phyloP scores from a whole-genome alignment of 1,140 invertebrate species.

The Zaprionus tsacasi region DNA sequence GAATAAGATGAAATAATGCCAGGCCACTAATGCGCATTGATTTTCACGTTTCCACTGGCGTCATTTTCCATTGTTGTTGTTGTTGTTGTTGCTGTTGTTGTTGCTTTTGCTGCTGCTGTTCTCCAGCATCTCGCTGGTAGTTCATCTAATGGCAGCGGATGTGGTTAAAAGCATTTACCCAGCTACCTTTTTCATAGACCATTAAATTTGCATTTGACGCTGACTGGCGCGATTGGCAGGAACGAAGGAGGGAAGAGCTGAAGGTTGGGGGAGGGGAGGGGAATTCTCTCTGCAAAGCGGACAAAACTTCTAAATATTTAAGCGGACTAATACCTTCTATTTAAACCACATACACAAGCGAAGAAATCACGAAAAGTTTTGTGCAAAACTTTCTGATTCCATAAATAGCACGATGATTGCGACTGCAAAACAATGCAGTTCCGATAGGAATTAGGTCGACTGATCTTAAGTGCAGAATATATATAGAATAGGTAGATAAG shows the following conservation, averaged over 20 bases:
- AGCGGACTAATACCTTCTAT: slow-evolving; percentile 11
- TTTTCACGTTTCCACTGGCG: slow-evolving; percentile 71
- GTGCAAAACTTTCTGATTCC: background rate
- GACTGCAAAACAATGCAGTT: too few relatives aligned
- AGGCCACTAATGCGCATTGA: slow-evolving; percentile 76
- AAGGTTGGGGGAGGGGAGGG: background rate
- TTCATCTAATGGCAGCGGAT: slow-evolving; percentile 75
- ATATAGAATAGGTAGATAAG: background rate
- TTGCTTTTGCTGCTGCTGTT: background rate
- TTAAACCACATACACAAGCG: background rate
- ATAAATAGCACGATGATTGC: background rate
- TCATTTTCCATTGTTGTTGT: slow-evolving; percentile 51
- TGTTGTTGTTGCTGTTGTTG: slow-evolving; percentile 32
- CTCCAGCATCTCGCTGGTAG: slow-evolving; percentile 11
- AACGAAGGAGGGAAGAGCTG: background rate
- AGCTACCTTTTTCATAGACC: slow-evolving; percentile 79
- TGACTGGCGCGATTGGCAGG: slow-evolving; percentile 71
- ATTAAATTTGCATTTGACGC: slow-evolving; percentile 81
- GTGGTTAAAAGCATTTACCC: slow-evolving; percentile 80
- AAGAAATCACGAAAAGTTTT: background rate
- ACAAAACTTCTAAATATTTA: slow-evolving; percentile 56
- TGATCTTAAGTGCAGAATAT: background rate
- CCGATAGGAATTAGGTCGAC: background rate
- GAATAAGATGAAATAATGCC: slow-evolving; percentile 69
- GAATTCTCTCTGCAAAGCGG: slow-evolving; percentile 9